phyloP scores from a whole-genome alignment of 2,888 invertebrate species.

The Salticus scenicus region DNA sequence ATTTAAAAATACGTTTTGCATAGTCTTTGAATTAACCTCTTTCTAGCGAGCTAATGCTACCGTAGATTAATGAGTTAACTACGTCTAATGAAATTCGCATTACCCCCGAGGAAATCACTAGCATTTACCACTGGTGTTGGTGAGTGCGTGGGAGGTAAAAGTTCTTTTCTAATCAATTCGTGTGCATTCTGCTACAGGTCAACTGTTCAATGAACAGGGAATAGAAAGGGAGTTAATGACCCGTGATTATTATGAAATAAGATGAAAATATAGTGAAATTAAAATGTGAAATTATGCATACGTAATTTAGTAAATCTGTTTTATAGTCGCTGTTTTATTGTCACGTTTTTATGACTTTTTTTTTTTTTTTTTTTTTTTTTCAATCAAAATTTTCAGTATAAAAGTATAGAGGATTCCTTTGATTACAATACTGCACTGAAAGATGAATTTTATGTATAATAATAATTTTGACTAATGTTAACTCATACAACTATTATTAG shows the following conservation, averaged over 20 bases:
- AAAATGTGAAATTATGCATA: neutral
- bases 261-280: neutral
- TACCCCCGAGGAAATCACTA: constrained; percentile 64
- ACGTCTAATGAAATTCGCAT: constrained; percentile 67
- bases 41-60: constrained; percentile 57
- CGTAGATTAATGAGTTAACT: constrained; percentile 63
- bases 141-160: too few relatives aligned
- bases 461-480: too few relatives aligned
- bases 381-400: too few relatives aligned
- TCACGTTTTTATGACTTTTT: too few relatives aligned
- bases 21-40: constrained; percentile 34
- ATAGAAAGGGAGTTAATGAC: neutral
- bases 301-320: neutral
- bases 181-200: constrained; percentile 2
- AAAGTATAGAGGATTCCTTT: too few relatives aligned
- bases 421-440: too few relatives aligned
- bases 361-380: too few relatives aligned
- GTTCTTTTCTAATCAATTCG: constrained; percentile 38
- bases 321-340: too few relatives aligned
- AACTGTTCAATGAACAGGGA: constrained; percentile 13
- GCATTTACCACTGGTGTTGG: constrained; percentile 49
- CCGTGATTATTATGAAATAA: neutral
- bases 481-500: too few relatives aligned
- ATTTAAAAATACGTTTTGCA: constrained; percentile 68
- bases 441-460: too few relatives aligned